These are phyloP conservation scores for Lerema accius DNA, from an alignment of 1,140 invertebrate genomes.

Conservation along the genomic window DNA sequence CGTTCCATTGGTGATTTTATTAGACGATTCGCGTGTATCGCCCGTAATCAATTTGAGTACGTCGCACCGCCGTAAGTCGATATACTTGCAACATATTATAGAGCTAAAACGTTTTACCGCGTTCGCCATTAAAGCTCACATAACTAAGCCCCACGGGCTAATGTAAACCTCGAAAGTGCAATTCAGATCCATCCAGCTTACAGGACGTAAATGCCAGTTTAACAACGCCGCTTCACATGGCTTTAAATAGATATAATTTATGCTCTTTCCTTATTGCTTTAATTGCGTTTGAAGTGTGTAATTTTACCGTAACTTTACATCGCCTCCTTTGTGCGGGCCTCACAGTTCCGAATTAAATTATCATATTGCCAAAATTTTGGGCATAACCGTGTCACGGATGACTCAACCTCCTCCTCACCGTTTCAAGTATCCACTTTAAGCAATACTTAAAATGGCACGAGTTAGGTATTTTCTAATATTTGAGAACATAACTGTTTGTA, in stretches of 20 bases:
- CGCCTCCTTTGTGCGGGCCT: constrained; percentile 2
- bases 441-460: constrained; percentile 26
- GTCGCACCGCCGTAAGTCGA: constrained; percentile 57
- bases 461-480: constrained; percentile 3
- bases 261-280: constrained; percentile 22
- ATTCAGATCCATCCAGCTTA: constrained; percentile 47
- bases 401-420: constrained; percentile 51
- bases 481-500: constrained; percentile 22
- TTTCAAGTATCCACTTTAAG: constrained; percentile 36
- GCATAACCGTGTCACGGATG: constrained; percentile 49
- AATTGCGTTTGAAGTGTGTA: constrained; percentile 8
- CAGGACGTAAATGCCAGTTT: constrained; percentile 29
- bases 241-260: constrained; percentile 18
- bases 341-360: constrained; percentile 46
- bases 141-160: constrained; percentile 50
- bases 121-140: constrained; percentile 58
- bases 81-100: constrained; percentile 64
- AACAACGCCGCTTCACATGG: constrained; percentile 11
- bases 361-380: constrained; percentile 49
- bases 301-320: neutral
- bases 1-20: constrained; percentile 81
- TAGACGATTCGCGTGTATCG: constrained; percentile 79
- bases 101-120: constrained; percentile 58
- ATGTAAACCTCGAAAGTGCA: constrained; percentile 55
- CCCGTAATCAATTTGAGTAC: constrained; percentile 73